These are phyloP conservation scores for Propithecus deckenii DNA, from an alignment of 2,797 vertebrate genomes.

Conservation along the genomic window DNA sequence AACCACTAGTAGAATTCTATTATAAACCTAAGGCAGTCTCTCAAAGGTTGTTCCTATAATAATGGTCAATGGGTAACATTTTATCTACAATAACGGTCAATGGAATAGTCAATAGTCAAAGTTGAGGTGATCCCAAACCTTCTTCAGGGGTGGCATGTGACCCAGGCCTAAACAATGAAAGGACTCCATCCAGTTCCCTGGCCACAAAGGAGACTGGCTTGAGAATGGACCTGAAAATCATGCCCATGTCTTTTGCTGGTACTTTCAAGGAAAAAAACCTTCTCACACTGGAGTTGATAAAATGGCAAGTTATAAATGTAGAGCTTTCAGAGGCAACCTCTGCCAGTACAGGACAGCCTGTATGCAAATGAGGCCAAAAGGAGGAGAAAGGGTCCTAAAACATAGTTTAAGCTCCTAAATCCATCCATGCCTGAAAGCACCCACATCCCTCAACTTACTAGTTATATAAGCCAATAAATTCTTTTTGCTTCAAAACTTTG, in stretches of 20 bases:
- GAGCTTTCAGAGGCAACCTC: not conserved
- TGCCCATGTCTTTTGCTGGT: not conserved
- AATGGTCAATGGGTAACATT: not conserved
- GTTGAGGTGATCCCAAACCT: not conserved
- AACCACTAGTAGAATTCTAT: not conserved
- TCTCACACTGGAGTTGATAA: not conserved
- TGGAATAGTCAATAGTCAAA: not conserved
- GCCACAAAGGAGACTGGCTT: not conserved
- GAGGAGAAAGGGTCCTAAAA: not conserved
- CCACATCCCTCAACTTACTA: slow-evolving; percentile 9
- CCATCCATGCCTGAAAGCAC: not conserved
- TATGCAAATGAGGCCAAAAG: not conserved
- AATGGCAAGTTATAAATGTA: not conserved
- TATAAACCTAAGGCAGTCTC: not conserved
- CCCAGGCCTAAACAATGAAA: not conserved
- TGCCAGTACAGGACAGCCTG: not conserved
- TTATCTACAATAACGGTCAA: not conserved
- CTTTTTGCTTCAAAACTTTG: slow-evolving; percentile 13
- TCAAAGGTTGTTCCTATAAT: not conserved
- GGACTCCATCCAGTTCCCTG: not conserved
- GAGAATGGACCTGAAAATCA: slow-evolving; percentile 26
- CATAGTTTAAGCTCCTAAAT: not conserved
- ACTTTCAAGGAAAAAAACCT: not conserved
- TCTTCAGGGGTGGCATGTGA: not conserved
- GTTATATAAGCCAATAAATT: not conserved